Percentiles rank a stretch among this genome's conserved stretches.
phyloP scores from a whole-genome alignment of 2,888 invertebrate species.

The Orthosia gothica region DNA sequence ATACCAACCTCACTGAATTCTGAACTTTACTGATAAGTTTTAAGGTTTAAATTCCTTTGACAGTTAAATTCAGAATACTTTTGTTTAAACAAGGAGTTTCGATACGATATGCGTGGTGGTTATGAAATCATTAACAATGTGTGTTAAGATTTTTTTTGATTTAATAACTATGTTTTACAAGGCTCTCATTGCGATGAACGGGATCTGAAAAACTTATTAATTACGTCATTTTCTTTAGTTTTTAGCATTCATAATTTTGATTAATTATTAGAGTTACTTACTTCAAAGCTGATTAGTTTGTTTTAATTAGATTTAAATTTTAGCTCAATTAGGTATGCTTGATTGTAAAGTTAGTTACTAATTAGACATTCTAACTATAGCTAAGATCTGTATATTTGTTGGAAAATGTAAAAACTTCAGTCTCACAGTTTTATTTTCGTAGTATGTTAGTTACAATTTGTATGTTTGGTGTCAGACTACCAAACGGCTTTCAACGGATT shows the following conservation, averaged over 20 bases:
- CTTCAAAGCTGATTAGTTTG: not conserved
- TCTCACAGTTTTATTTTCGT: not conserved
- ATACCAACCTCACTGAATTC: slow-evolving; percentile 23
- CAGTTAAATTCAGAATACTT: slow-evolving; percentile 45
- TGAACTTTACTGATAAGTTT: slow-evolving; percentile 6
- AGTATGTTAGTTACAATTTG: not conserved
- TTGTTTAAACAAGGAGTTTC: slow-evolving; percentile 49
- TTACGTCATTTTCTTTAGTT: not conserved
- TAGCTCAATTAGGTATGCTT: not conserved
- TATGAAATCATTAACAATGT: slow-evolving; percentile 52
- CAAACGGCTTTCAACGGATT: slow-evolving; percentile 27
- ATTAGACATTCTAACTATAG: not conserved
- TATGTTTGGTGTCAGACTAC: slow-evolving; percentile 6
- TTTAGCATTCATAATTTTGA: slow-evolving; percentile 34
- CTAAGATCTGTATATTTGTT: too few relatives aligned
- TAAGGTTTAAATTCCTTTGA: slow-evolving; percentile 52
- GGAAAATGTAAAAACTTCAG: not conserved
- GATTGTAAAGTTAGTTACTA: not conserved
- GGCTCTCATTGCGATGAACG: slow-evolving; percentile 26
- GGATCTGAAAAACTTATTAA: slow-evolving; percentile 9
- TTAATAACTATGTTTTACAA: slow-evolving; percentile 49
- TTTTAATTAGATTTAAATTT: slow-evolving; percentile 11
- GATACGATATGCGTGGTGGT: slow-evolving; percentile 46
- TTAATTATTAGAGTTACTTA: slow-evolving; percentile 18
- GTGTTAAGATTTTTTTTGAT: slow-evolving; percentile 58